A percentile compares a stretch with the other conserved stretches of the same genome.
Conservation (phyloP, 2,113 vertebrate genomes). For the Leucopsar rothschildi region DNA sequence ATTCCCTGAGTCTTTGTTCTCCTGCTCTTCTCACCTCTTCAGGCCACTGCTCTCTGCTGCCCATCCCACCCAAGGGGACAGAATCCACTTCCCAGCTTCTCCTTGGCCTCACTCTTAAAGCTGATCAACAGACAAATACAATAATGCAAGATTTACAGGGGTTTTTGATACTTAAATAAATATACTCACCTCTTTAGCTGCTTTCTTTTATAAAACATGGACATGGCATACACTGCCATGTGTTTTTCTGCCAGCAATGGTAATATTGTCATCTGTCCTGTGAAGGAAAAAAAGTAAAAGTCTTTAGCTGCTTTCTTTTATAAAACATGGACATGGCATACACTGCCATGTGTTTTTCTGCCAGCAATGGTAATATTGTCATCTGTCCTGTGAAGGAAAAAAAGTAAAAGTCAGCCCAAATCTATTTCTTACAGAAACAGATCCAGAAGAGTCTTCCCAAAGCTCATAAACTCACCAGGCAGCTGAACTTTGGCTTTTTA, state of each 20-base stretch:
- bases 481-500: background rate
- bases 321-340: background rate
- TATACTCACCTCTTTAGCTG: background rate
- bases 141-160: background rate
- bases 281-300: background rate
- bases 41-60: background rate
- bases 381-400: background rate
- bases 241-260: background rate
- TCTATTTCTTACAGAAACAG: background rate
- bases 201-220: background rate
- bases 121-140: background rate
- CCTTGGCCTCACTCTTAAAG: background rate
- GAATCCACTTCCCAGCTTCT: background rate
- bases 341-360: background rate
- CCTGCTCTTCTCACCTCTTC: background rate
- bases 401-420: background rate
- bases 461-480: background rate
- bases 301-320: background rate
- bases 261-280: background rate
- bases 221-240: fast-evolving
- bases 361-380: background rate
- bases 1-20: background rate
- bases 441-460: background rate
- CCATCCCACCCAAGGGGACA: background rate
- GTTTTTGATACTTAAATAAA: background rate